Evolutionary conservation across 2,113 vertebrate genomes (phyloP), one percentile per base, ranked within the genome.

Genomic region (Rhabdornis inornatus): DNA sequence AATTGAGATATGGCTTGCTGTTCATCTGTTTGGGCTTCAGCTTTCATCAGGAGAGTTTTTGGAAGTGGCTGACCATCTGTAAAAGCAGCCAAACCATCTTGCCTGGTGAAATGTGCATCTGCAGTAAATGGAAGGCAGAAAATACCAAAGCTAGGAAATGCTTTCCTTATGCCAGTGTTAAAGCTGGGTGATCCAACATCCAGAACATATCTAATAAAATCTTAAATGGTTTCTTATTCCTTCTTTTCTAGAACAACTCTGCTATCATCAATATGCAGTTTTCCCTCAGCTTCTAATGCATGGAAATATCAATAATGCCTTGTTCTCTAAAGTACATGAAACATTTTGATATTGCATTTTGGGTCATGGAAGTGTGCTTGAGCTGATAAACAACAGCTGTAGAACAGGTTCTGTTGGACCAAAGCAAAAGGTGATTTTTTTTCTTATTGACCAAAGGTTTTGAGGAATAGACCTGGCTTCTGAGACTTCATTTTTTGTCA

Each of bases 361-460:
- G 8, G 40, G 84, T 86, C 65, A 44, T 88, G 57, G 92, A 97
- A 87, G 25, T 68, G 22, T 31, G 50, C 81, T 94, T 56, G 80
- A 90, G 40, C 79, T 95, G 87, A 86, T 33, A 57, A 96, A 93
- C 72, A 72, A 17, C 82, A 61, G 47, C 72, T 90, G 53, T 93
- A 63, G 92, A 93, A 40, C 17, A 45, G 10, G 16, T 21, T 70
- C 30, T 63, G 69, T 76, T 86, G 85, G 90, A 68, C 84, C 11
- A 5, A 68, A 94, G 83, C 23, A 61, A 87, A 95, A 24, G 10
- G 39, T 20, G 21, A 15, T 44, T 59, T 75, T 66, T 61, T 50
- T 69, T 70, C 42, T 21, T 47, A 92, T 52, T 79, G 79, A 89
- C 68, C 9, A n/a, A 75, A 75, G 35, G 24, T 55, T 79, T 72